Base-by-base conservation (phyloP, 2,113 vertebrate genomes). In the Platysteira castanea region DNA sequence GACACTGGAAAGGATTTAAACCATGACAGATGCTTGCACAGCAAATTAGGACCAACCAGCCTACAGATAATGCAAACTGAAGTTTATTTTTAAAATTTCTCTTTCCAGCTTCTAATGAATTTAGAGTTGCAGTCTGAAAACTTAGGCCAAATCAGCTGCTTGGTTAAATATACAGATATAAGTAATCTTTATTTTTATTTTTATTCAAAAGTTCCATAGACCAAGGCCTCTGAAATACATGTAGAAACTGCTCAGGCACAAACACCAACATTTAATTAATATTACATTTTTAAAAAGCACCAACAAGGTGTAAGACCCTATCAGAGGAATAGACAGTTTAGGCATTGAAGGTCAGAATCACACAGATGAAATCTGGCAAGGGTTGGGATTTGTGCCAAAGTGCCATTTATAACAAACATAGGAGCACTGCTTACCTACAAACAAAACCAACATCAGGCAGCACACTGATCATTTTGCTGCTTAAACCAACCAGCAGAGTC, bases 1-100 rank as follows among this genome's bases (percentile, higher is more conserved):
- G n/a, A 93, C 35, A 67, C 47, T 79, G 30, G 49, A 75, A 86
- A 86, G 56, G 22, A 78, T 50, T 89, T 93, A 85, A 86, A 76
- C 60, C 33, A 33, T 11, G 59, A 69, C 24, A 91, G 64, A 89
- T 75, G 18, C 49, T 76, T 52, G 42, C 52, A 68, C 20, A 78
- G 61, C 70, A 89, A 81, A 87, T 59, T 56, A 77, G 77, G 33
- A 73, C 9, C 41, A 93, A 90, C 13, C 53, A 84, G 49, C 13
- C 73, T 44, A 64, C 6, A 82, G 67, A 47, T 18, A 95, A 75
- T 0, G 1, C 28, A 74, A 39, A 26, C 11, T 74, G 12, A 84
- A 74, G 12, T 22, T 67, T 70, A 54, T 75, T 56, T 84, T 80
- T 41, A 18, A 61, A 77, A 60, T 33, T 52, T 47, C 11, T 64